Evolutionary conservation across 2,888 invertebrate genomes (phyloP), one percentile per base, ranked within the genome.

Genomic region (Scaptomyza parva): DNA sequence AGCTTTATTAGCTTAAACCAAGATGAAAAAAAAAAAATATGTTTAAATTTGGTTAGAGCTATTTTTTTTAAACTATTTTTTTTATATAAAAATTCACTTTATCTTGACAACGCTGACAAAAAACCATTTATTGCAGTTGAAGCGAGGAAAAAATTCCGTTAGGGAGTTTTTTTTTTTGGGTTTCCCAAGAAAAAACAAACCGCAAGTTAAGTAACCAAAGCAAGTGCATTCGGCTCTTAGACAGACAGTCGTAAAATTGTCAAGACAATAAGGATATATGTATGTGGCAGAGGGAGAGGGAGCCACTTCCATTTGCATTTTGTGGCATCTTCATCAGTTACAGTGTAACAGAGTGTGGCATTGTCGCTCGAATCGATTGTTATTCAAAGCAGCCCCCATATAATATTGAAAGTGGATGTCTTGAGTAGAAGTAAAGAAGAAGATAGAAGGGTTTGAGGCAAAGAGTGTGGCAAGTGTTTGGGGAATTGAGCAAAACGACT

Each of bases 401-500:
- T 84, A 84, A 87, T 82, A 85, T 78, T 78, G 33, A 20, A 81
- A 74, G 78, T 61, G 64, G 66, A 37, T 33, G 55, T n/a, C 55
- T 41, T 22, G 52, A 26, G 47, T 20, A 47, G 44, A 48, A n/a
- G n/a, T n/a, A n/a, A n/a, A n/a, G n/a, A n/a, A n/a, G n/a, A n/a
- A n/a, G n/a, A n/a, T 28, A 6, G 24, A 28, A 28, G 28, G 28
- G 28, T 28, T 28, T 53, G 28, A 17, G 41, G 9, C 2, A 50
- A 65, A 74, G 73, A 70, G 66, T 66, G 58, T 44, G 76, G 61
- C 45, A 89, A 90, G 91, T 90, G 91, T 89, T 91, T 73, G 78
- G 91, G 91, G 91, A 91, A 90, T 91, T 91, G 90, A 75, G 78
- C 30, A 67, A 80, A 80, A 81, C 81, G 90, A 91, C 91, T 91